Percentiles rank a stretch among this genome's conserved stretches.
Evolutionary conservation across 1,140 invertebrate species (phyloP).

Genomic region (Orius laevigatus): DNA sequence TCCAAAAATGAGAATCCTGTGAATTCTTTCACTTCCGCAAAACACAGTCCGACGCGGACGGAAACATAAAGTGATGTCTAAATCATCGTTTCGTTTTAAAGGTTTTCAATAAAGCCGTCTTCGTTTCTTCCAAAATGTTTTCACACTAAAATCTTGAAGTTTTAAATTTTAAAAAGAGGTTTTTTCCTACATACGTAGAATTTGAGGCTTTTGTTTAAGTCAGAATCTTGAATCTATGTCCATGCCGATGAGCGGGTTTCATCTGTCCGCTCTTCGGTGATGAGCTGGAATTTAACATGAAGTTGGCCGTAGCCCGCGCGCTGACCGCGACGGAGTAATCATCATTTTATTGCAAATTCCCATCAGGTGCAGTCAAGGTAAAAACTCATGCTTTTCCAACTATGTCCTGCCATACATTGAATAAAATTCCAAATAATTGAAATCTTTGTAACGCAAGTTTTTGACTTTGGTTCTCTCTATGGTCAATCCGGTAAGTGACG

Average conservation of each 20-base stretch:
- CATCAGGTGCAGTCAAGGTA: conserved; percentile 63
- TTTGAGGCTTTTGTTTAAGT: conserved; percentile 63
- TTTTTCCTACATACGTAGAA: conserved; percentile 62
- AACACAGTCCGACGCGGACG: conserved; percentile 3
- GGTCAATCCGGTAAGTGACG: conserved; percentile 65
- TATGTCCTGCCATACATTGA: conserved; percentile 40
- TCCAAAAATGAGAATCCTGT: conserved; percentile 11
- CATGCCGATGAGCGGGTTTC: conserved; percentile 51
- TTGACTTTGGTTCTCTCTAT: conserved; percentile 53
- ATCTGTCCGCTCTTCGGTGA: conserved; percentile 42
- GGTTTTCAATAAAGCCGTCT: conserved; percentile 34
- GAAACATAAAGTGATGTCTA: conserved; percentile 17
- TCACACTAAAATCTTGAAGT: conserved; percentile 41
- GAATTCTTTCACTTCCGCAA: conserved; percentile 6
- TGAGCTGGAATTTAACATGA: conserved; percentile 51
- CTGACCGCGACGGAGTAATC: conserved; percentile 76
- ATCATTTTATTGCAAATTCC: conserved; percentile 64
- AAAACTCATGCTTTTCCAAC: conserved; percentile 55
- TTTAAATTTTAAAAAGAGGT: too few species aligned
- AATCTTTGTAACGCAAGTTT: conserved; percentile 43
- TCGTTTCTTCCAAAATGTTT: conserved; percentile 40
- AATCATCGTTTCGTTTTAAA: conserved; percentile 24
- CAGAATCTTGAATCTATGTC: conserved; percentile 62
- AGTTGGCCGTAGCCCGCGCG: conserved; percentile 52
- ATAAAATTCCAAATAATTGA: too few species aligned